Evolutionary conservation across 2,888 invertebrate species (phyloP), one percentile per base, ranked within the genome.

Genomic region (Thymelicus acteon): DNA sequence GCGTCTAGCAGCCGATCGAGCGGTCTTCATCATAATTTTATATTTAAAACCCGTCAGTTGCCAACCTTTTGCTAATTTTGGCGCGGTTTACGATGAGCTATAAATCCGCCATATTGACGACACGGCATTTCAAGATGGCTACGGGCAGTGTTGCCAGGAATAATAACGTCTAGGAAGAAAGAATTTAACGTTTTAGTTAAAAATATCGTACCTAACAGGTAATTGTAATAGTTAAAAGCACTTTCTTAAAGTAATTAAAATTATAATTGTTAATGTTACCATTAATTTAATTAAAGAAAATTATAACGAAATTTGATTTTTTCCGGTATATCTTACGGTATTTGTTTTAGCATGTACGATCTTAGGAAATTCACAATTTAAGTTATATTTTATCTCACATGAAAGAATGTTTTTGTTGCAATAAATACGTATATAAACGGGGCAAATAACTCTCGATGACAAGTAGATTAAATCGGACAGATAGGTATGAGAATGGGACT

Each of bases 61-160:
- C 88, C 90, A 90, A 85, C 84, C 86, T 86, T 87, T 87, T 85
- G 91, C 90, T 90, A 92, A 91, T 92, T 91, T 91, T 86, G 86
- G 86, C 87, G 82, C 83, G 81, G 78, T 91, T 91, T 90, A 90
- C 85, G 89, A 87, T 75, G 83, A 80, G 80, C 82, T 80, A 78
- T 89, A 88, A 90, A 86, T 79, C 80, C 82, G 85, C 88, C 89
- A 90, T 91, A 76, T 89, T 88, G 84, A 77, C 82, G 82, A 80
- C 80, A 81, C 80, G 81, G 78, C 78, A 82, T 79, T 80, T 77
- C 82, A 85, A 89, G 81, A 90, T 89, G 90, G 88, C 85, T 74
- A 80, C 82, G 76, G 77, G 72, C n/a, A 15, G 60, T 62, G 62
- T 57, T 57, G 57, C 68, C 48, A 63, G 12, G 3, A 40, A 13